These are phyloP conservation scores for Dendrophyllia cribrosa DNA, from an alignment of 64 coral and sea anemone species.

Conservation along the genomic window DNA sequence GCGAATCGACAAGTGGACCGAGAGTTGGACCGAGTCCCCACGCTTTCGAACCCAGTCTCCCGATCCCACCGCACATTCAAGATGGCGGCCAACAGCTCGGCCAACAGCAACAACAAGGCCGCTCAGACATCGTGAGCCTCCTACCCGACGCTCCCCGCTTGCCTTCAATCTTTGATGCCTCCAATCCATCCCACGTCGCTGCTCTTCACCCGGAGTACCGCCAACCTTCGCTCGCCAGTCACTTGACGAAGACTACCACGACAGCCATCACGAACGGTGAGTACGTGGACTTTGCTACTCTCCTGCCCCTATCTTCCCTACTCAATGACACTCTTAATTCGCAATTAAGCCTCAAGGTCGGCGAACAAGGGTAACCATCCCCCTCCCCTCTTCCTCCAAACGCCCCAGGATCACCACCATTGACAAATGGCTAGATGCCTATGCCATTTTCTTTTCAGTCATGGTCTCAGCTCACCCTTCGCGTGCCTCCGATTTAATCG, in stretches of 20 bases:
- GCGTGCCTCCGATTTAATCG: background rate
- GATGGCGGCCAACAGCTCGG: background rate
- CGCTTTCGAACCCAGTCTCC: background rate
- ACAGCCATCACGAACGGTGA: background rate
- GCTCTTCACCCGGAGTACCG: background rate
- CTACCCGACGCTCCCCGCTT: too few species aligned
- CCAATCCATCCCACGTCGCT: background rate
- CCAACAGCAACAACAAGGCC: background rate
- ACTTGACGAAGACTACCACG: background rate
- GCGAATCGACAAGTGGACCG: background rate
- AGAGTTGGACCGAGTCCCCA: too few species aligned
- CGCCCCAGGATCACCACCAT: too few species aligned
- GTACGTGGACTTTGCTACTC: constrained; percentile 1
- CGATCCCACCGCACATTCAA: background rate
- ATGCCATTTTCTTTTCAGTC: background rate
- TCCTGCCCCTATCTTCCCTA: background rate
- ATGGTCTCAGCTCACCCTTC: background rate
- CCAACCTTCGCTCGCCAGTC: background rate
- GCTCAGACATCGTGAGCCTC: background rate
- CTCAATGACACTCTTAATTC: background rate
- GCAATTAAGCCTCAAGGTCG: background rate
- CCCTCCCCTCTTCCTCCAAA: too few species aligned
- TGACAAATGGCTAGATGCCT: background rate
- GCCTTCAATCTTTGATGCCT: background rate
- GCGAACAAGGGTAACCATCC: background rate